Evolutionary conservation across 2,888 invertebrate species (phyloP).

Genomic region (Hololepta plana): DNA sequence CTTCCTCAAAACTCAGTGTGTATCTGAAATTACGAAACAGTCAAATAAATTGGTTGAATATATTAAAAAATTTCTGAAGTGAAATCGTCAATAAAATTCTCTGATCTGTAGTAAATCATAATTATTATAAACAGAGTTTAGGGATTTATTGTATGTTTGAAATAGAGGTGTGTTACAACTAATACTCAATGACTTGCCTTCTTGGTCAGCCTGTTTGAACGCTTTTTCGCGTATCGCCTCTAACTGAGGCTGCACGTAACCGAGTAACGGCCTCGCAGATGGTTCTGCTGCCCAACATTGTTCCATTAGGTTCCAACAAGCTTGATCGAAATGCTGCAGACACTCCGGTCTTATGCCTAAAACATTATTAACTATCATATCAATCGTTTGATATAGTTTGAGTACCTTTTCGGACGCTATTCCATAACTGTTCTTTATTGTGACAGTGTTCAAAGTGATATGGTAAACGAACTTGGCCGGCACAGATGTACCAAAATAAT

Average conservation of each 20-base stretch:
- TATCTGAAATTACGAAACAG: too few relatives aligned
- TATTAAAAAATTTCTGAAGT: too few relatives aligned
- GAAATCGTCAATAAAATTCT: constrained; percentile 8
- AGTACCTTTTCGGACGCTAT: constrained; percentile 61
- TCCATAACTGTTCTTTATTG: constrained; percentile 77
- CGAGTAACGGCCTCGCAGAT: constrained; percentile 51
- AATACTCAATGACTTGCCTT: background rate
- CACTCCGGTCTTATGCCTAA: constrained; percentile 68
- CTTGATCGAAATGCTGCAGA: constrained; percentile 51
- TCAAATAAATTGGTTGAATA: too few relatives aligned
- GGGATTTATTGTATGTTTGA: constrained; percentile 1
- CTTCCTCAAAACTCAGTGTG: too few relatives aligned
- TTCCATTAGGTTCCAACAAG: constrained; percentile 72
- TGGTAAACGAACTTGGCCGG: constrained; percentile 63
- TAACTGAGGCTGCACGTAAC: constrained; percentile 54
- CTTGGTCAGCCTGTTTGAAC: constrained; percentile 1
- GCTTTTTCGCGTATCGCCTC: constrained; percentile 30
- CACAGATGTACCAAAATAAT: constrained; percentile 79
- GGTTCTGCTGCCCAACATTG: constrained; percentile 71
- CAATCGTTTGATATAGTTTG: background rate
- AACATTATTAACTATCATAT: too few relatives aligned
- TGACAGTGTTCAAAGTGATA: constrained; percentile 65
- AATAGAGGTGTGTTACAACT: constrained; percentile 1
- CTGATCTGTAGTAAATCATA: constrained; percentile 8
- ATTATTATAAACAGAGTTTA: constrained; percentile 6